Base-by-base conservation (phyloP, 2,888 invertebrate genomes). In the Dryobotodes eremita region DNA sequence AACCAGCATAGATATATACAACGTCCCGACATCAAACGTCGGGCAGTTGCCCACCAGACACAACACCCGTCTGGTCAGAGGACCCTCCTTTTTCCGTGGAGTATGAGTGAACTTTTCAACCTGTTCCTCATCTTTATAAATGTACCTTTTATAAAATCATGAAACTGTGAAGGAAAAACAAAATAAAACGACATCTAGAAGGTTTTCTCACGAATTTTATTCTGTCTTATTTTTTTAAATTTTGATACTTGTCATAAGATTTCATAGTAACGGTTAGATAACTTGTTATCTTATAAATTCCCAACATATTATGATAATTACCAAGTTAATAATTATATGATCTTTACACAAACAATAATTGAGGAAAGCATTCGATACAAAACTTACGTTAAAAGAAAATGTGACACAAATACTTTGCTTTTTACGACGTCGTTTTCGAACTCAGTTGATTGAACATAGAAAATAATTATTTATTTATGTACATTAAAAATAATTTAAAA, bases 171-270 rank as follows among this genome's bases (percentile, higher is more conserved):
- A 17, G 13, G 6, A 42, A 65, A 11, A 20, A 59, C 5, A 87
- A 87, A 88, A 81, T 87, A 87, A 89, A 78, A 81, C 70, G 13
- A 86, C 4, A 71, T 11, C 48, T 68, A 20, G 64, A 72, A 74
- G 71, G 64, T 84, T 89, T 90, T 87, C 73, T 93, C 92, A 94
- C 89, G 94, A 95, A 94, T 93, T 96, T 95, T 95, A 96, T 95
- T 96, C 94, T 94, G 92, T 93, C 93, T 95, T 95, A 95, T 93
- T 94, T 92, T 94, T 93, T 93, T 90, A 91, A 94, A 92, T 91
- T 92, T 93, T 95, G 94, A 95, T 96, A 95, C 94, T 95, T 94
- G 92, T 96, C 96, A 96, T 96, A 96, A 96, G 96, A 96, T 95
- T 95, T 93, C 92, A 91, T 95, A 95, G 92, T 95, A 96, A 96